Conservation (phyloP, 2,797 vertebrate genomes). For the Sebastes baramenuke region DNA sequence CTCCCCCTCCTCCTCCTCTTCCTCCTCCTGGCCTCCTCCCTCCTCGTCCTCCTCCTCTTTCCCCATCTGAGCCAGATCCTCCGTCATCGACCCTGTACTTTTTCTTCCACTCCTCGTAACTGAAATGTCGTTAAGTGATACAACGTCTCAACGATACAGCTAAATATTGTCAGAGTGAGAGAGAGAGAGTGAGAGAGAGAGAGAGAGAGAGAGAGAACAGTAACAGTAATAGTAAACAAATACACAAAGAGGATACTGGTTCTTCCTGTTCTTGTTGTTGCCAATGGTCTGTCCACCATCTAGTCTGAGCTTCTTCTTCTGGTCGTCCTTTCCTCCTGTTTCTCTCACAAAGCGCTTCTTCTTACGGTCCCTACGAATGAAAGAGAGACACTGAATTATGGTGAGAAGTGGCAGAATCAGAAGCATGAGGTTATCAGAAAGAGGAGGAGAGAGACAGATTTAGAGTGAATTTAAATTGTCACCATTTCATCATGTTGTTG, state of each 20-base stretch:
- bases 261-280: slow-evolving; percentile 89
- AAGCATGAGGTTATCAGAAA: not conserved
- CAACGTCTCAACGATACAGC: not conserved
- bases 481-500: slow-evolving; percentile 92
- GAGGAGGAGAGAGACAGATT: not conserved
- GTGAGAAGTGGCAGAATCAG: not conserved
- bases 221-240: not conserved
- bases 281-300: slow-evolving; percentile 89
- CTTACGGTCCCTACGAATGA: slow-evolving; percentile 90
- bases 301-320: slow-evolving; percentile 89
- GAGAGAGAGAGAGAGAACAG: not conserved
- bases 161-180: not conserved
- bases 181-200: not conserved
- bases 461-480: slow-evolving; percentile 10
- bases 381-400: not conserved
- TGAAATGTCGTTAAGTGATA: slow-evolving; percentile 76
- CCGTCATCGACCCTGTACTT: slow-evolving; percentile 92
- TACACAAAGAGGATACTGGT: slow-evolving; percentile 89
- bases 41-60: slow-evolving; percentile 40
- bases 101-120: slow-evolving; percentile 98
- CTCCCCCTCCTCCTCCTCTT: not conserved
- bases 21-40: not conserved
- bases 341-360: slow-evolving; percentile 92
- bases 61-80: slow-evolving; percentile 76
- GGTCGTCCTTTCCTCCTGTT: slow-evolving; percentile 88